Evolutionary conservation across 2,113 vertebrate genomes (phyloP).

Genomic region (Silurus meridionalis): DNA sequence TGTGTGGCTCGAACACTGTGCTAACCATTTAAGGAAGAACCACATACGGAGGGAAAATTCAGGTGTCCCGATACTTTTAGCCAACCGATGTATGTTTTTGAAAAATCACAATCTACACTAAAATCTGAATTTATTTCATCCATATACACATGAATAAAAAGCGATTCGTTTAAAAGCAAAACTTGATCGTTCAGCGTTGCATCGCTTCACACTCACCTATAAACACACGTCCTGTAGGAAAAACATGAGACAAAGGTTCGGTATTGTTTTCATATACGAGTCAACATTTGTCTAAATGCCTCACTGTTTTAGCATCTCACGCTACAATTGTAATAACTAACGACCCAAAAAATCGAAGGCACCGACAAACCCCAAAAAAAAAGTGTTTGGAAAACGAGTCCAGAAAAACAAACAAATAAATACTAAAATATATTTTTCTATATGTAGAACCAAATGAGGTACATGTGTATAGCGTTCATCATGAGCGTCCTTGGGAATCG

Average conservation of each 20-base stretch:
- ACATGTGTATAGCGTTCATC: neutral
- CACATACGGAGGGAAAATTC: too few species aligned
- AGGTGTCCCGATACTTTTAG: too few species aligned
- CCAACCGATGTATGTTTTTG: neutral
- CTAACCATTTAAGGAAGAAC: too few species aligned
- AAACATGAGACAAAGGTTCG: neutral
- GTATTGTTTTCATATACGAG: neutral
- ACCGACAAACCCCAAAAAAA: neutral
- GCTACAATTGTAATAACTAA: neutral
- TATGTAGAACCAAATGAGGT: neutral
- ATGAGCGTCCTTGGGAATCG: neutral
- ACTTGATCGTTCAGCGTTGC: neutral
- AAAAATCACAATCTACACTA: slow-evolving; percentile 18
- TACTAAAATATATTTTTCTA: neutral
- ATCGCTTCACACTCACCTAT: too few species aligned
- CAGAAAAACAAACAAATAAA: neutral
- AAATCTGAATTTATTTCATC: neutral
- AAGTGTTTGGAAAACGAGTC: neutral
- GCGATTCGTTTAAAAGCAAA: neutral
- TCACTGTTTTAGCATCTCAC: neutral
- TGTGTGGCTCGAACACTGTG: too few species aligned
- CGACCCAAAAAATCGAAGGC: neutral
- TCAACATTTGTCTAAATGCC: neutral
- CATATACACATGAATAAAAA: neutral
- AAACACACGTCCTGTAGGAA: neutral